phyloP scores from a whole-genome alignment of 2,888 invertebrate species.

The Rhogogaster chlorosoma region DNA sequence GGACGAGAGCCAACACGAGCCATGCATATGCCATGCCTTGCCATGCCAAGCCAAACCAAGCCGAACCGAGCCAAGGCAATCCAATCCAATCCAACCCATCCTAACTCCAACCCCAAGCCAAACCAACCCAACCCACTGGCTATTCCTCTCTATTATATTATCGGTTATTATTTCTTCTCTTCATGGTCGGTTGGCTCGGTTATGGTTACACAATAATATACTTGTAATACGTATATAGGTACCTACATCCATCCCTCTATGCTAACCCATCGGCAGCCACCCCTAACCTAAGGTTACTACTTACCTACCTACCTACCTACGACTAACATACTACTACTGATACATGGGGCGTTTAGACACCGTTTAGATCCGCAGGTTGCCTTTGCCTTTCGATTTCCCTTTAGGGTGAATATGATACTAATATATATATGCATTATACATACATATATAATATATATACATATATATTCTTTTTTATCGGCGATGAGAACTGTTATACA shows the following conservation, averaged over 20 bases:
- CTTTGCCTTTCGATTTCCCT: constrained; percentile 6
- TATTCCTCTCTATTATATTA: constrained; percentile 14
- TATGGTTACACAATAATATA: constrained; percentile 23
- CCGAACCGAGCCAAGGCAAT: background rate
- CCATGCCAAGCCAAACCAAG: background rate
- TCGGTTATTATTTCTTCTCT: constrained; percentile 42
- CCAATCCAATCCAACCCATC: background rate
- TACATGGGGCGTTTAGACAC: constrained; percentile 73
- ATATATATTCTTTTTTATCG: constrained; percentile 29
- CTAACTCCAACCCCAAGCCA: background rate
- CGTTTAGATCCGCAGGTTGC: constrained; percentile 61
- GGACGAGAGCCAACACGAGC: background rate
- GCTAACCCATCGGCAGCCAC: background rate
- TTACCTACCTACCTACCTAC: background rate
- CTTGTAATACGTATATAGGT: constrained; percentile 4
- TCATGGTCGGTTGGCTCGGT: background rate
- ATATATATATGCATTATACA: background rate
- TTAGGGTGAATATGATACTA: constrained; percentile 71
- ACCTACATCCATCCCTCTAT: background rate
- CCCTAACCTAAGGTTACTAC: background rate
- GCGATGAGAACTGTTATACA: background rate
- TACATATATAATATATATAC: background rate
- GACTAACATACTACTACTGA: constrained; percentile 29
- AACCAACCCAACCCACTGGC: background rate
- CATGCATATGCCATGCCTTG: background rate